Evolutionary conservation across 1,140 invertebrate genomes (phyloP), one percentile per base, ranked within the genome.

Genomic region (Thaumetopoea pityocampa): DNA sequence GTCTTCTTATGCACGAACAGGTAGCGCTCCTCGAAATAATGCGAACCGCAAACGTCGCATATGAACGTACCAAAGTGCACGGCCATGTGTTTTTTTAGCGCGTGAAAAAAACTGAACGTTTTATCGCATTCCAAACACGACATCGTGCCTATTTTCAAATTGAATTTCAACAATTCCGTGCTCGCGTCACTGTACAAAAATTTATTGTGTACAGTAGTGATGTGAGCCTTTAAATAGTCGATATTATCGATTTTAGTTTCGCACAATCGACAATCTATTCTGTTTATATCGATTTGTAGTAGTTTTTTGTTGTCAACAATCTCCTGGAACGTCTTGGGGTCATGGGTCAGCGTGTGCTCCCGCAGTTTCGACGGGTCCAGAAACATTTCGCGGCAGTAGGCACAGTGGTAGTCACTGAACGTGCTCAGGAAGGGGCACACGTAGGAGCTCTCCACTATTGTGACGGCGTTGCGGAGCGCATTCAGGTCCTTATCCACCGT

Each of bases 401-500:
- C 63, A n/a, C 78, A 82, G 10, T 79, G 76, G 32, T 79, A 82
- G 7, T 73, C 67, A 15, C 71, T 76, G 4, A 73, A 73, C 22
- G 70, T 44, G 2, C 70, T 73, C 1, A 60, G 52, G 22, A 82
- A 82, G 0, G 78, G 78, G 36, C 70, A 76, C 0, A 78, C 71
- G 4, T 66, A 82, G 0, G 73, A 78, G 30, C 70, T 67, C 9
- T 69, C 57, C 0, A 78, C 63, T 10, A 82, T 70, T 0, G 61
- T 61, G 0, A 68, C 41, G 0, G 67, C 62, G 24, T 82, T 82
- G 0, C 27, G 26, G 14, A 67, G 57, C 0, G 61, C 48, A 59
- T 76, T 71, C 4, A 60, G 36, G 6, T 81, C 66, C 14, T 61
- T 66, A 23, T 78, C 67, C 0, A 58, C 11, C 0, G 19, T 17